Conservation (phyloP, 2,797 vertebrate genomes). For the Alfaro cultratus region DNA sequence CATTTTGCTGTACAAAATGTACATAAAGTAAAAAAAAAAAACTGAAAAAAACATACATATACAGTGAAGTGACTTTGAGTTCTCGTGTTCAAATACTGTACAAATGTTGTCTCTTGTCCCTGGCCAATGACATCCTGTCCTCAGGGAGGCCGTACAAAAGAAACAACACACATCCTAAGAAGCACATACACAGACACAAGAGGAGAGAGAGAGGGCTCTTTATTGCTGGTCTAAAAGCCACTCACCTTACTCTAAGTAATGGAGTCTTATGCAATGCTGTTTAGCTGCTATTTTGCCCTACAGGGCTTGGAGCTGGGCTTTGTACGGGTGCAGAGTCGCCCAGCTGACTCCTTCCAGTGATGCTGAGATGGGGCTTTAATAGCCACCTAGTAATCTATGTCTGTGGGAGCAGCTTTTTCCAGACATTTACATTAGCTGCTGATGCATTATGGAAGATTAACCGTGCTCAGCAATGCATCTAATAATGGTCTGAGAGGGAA, state of each 20-base stretch:
- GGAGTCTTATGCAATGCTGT: constrained; percentile 73
- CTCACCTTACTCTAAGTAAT: constrained; percentile 68
- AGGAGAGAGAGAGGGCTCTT: constrained; percentile 51
- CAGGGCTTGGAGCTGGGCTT: constrained; percentile 57
- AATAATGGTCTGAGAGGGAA: constrained; percentile 13
- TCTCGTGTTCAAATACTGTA: constrained; percentile 25
- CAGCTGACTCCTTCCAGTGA: constrained; percentile 44
- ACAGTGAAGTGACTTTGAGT: constrained; percentile 19
- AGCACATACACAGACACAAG: constrained; percentile 51
- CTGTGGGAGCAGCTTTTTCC: constrained; percentile 44
- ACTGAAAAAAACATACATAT: not conserved
- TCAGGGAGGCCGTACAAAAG: constrained; percentile 76
- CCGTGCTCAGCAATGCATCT: constrained; percentile 17
- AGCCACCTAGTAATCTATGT: constrained; percentile 43
- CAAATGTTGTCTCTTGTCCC: constrained; percentile 40
- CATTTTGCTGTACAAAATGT: constrained; percentile 1
- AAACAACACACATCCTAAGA: constrained; percentile 82
- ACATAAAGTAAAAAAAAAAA: constrained; percentile 6
- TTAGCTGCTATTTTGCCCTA: constrained; percentile 67
- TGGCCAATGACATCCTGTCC: constrained; percentile 68
- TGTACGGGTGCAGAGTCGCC: constrained; percentile 52
- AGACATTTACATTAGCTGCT: constrained; percentile 38
- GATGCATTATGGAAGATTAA: constrained; percentile 31
- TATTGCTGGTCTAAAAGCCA: constrained; percentile 73
- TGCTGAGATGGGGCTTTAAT: constrained; percentile 57